Conservation (phyloP, 2,888 invertebrate species). For the Cantharis rustica region DNA sequence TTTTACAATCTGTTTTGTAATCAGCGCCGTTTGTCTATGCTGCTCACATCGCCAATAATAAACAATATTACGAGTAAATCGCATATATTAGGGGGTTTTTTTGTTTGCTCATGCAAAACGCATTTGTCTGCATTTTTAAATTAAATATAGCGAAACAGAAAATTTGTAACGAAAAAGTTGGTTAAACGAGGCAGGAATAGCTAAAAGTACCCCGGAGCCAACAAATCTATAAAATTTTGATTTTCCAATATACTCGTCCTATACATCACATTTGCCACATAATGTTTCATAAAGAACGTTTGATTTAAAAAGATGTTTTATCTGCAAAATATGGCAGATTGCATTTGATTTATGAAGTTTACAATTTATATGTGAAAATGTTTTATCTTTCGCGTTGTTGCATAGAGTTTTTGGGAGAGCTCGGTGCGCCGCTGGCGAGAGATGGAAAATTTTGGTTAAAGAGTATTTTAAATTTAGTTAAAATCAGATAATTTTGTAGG, state of each 20-base stretch:
- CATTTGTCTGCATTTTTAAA: not conserved
- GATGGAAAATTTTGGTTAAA: slow-evolving; percentile 6
- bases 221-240: not conserved
- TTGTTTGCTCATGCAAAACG: no score
- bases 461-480: slow-evolving; percentile 21
- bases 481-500: slow-evolving; percentile 27
- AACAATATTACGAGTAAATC: no score
- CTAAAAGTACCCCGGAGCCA: not conserved
- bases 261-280: not conserved
- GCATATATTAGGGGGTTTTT: not conserved
- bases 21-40: not conserved
- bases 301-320: not conserved
- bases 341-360: not conserved
- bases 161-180: not conserved
- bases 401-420: not conserved
- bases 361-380: not conserved
- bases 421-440: not conserved
- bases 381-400: not conserved
- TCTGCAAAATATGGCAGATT: not conserved
- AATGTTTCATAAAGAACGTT: not conserved
- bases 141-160: not conserved
- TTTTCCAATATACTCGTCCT: not conserved
- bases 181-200: not conserved
- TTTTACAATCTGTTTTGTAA: not conserved
- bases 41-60: not conserved